Percentiles rank a stretch among this genome's conserved stretches.
phyloP scores from a whole-genome alignment of 2,113 vertebrate species.

The human region DNA sequence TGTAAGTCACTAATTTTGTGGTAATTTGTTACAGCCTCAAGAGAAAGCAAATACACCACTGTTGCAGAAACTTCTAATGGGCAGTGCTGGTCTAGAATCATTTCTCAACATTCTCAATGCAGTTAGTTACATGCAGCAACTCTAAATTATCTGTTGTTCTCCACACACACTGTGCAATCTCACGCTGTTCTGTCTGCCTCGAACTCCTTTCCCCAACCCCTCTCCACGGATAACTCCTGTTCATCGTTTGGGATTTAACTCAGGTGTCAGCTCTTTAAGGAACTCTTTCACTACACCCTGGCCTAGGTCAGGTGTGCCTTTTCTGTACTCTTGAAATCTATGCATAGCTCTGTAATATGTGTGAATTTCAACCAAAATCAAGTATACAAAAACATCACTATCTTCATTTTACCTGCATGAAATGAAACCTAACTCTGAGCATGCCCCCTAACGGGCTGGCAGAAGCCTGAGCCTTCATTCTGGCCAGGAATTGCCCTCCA shows the following conservation, averaged over 20 bases:
- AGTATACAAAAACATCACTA: background rate
- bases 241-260: background rate
- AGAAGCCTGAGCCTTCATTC: background rate
- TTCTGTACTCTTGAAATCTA: background rate
- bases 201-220: background rate
- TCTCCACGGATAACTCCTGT: background rate
- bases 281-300: background rate
- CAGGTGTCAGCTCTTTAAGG: background rate
- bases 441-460: background rate
- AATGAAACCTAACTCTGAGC: background rate
- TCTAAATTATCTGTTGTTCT: background rate
- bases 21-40: background rate
- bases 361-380: conserved; percentile 19
- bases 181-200: background rate
- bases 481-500: background rate
- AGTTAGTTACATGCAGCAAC: background rate
- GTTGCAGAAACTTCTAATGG: background rate
- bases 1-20: background rate
- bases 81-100: background rate
- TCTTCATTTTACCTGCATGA: background rate
- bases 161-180: background rate
- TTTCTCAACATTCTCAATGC: background rate
- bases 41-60: background rate
- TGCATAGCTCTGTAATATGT: background rate
- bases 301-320: background rate